phyloP scores from a whole-genome alignment of 2,888 invertebrate species.

The Drosophila nigritarsus region DNA sequence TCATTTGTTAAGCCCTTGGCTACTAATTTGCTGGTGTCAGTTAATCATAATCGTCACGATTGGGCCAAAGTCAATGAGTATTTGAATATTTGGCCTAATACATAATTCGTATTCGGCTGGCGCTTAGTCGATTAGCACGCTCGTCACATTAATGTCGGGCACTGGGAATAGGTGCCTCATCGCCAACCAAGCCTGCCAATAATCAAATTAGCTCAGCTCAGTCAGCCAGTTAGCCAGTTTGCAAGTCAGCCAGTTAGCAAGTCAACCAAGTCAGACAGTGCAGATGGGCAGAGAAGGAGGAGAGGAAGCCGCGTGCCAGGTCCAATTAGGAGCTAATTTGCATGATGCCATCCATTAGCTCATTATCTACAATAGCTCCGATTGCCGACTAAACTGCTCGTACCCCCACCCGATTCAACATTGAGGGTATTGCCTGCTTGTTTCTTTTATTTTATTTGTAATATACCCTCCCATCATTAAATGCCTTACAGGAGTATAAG shows the following conservation, averaged over 20 bases:
- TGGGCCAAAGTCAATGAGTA: constrained; percentile 5
- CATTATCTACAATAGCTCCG: constrained; percentile 60
- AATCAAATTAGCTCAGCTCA: constrained; percentile 56
- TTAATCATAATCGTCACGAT: constrained; percentile 41
- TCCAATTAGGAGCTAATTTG: constrained; percentile 68
- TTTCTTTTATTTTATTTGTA: neutral
- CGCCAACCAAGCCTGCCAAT: constrained; percentile 28
- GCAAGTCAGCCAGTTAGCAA: constrained; percentile 34
- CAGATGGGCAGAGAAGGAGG: neutral
- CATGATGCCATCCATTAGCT: constrained; percentile 59
- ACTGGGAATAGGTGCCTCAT: constrained; percentile 3
- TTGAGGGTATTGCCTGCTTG: constrained; percentile 1
- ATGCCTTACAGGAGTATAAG: neutral
- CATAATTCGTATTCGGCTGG: constrained; percentile 24
- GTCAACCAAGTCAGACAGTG: constrained; percentile 18
- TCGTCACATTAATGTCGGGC: constrained; percentile 30
- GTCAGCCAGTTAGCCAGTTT: constrained; percentile 9
- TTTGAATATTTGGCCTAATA: constrained; percentile 29
- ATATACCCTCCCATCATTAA: constrained; percentile 4
- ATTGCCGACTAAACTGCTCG: constrained; percentile 5
- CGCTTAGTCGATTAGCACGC: constrained; percentile 44
- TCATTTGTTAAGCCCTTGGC: constrained; percentile 13
- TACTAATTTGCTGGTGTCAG: constrained; percentile 26
- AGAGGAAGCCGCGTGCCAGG: constrained; percentile 57
- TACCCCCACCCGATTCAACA: neutral